phyloP scores from a whole-genome alignment of 2,797 vertebrate species.

The Spondyliosoma cantharus region DNA sequence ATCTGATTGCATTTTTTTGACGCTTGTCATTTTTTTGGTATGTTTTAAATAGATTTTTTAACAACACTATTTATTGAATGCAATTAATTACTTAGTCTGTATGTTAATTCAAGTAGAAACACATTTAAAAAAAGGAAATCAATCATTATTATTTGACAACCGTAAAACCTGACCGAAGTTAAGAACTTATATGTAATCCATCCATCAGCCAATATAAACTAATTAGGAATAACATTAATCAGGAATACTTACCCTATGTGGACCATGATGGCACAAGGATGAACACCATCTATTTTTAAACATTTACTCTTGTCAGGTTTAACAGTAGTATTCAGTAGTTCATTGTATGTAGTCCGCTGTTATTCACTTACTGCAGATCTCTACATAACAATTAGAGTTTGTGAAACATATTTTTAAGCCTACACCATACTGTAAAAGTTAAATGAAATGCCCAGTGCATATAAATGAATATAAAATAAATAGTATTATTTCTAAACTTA shows the following conservation, averaged over 20 bases:
- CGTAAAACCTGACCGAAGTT: slow-evolving; percentile 21
- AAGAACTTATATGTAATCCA: not conserved
- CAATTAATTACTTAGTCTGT: not conserved
- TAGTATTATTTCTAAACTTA: not conserved
- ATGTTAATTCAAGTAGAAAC: not conserved
- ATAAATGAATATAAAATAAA: slow-evolving; percentile 9
- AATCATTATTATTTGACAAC: slow-evolving; percentile 7
- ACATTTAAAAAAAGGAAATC: not conserved
- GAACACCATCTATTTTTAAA: slow-evolving; percentile 25
- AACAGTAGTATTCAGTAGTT: slow-evolving; percentile 32
- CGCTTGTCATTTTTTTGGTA: not conserved
- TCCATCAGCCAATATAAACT: slow-evolving; percentile 8
- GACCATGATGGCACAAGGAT: slow-evolving; percentile 23
- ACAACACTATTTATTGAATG: not conserved
- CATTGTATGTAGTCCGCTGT: slow-evolving; percentile 35
- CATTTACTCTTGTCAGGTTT: slow-evolving; percentile 25
- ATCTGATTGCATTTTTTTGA: slow-evolving; percentile 15
- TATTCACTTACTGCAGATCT: slow-evolving; percentile 15
- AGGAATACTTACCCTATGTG: not conserved
- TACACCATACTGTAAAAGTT: not conserved
- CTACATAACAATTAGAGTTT: slow-evolving; percentile 18
- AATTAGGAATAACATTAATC: slow-evolving; percentile 4
- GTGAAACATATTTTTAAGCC: slow-evolving; percentile 3
- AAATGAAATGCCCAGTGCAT: slow-evolving; percentile 23
- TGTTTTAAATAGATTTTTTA: slow-evolving; percentile 3